A percentile compares a stretch with the other conserved stretches of the same genome.
These are phyloP conservation scores for Orgyia antiqua DNA, from an alignment of 2,888 invertebrate species.

Conservation along the genomic window DNA sequence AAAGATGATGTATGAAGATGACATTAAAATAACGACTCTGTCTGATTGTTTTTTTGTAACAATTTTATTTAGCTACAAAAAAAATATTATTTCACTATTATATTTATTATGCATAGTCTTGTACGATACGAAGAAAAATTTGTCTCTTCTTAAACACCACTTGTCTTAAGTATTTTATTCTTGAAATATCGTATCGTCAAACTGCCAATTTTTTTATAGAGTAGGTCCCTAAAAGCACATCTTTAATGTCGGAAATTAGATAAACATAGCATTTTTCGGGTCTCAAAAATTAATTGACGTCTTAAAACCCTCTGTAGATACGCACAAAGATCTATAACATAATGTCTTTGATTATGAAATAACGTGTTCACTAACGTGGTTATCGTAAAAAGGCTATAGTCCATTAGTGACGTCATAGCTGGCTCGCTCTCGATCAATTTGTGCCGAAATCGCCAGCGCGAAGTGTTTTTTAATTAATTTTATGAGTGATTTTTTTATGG, in stretches of 20 bases:
- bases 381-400: conserved; percentile 48
- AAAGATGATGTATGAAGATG: too few relatives aligned
- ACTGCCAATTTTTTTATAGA: background rate
- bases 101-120: too few relatives aligned
- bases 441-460: conserved; percentile 67
- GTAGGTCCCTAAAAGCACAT: background rate
- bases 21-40: too few relatives aligned
- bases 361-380: conserved; percentile 41
- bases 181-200: too few relatives aligned
- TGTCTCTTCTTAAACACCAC: too few relatives aligned
- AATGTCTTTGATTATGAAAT: conserved; percentile 31
- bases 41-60: too few relatives aligned
- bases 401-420: conserved; percentile 67
- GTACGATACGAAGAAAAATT: too few relatives aligned
- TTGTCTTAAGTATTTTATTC: too few relatives aligned
- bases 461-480: conserved; percentile 78
- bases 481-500: conserved; percentile 62
- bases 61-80: too few relatives aligned
- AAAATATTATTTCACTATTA: too few relatives aligned
- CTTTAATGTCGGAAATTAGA: background rate
- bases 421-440: conserved; percentile 70
- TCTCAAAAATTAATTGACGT: conserved; percentile 6
- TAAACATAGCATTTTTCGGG: background rate
- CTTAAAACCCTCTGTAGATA: conserved; percentile 8
- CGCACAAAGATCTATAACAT: conserved; percentile 16